Conservation (phyloP, 2,888 invertebrate species). For the Anaspis maculata region DNA sequence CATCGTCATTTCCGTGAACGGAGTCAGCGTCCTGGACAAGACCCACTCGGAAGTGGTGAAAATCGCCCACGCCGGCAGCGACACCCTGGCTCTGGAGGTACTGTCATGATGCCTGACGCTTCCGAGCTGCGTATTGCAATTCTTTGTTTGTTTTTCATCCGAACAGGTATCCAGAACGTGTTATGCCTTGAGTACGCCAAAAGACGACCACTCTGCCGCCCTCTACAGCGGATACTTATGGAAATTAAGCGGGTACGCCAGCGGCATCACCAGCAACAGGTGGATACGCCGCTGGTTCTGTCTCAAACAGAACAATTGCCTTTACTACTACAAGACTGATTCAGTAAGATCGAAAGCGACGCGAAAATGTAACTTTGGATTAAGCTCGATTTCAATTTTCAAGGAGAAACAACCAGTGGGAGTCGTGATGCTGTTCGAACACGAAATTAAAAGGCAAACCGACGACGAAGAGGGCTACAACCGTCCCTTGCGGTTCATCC, state of each 20-base stretch:
- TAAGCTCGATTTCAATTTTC: constrained; percentile 7
- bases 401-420: constrained; percentile 85
- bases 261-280: constrained; percentile 47
- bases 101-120: constrained; percentile 16
- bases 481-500: constrained; percentile 55
- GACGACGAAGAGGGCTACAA: constrained; percentile 57
- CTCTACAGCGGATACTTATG: constrained; percentile 70
- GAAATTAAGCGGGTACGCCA: constrained; percentile 57
- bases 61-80: constrained; percentile 82
- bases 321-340: constrained; percentile 92
- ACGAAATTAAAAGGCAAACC: constrained; percentile 54
- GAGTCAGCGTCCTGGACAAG: constrained; percentile 81
- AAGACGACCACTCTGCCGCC: constrained; percentile 53
- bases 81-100: constrained; percentile 75
- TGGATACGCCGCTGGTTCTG: constrained; percentile 92
- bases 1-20: constrained; percentile 87
- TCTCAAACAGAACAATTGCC: constrained; percentile 82
- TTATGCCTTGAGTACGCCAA: constrained; percentile 64
- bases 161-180: constrained; percentile 73
- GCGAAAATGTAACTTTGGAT: background rate
- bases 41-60: constrained; percentile 90
- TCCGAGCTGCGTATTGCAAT: background rate
- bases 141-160: background rate
- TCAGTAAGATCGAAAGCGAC: constrained; percentile 54
- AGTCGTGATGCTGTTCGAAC: constrained; percentile 78